phyloP scores from a whole-genome alignment of 2,113 vertebrate species.

The Planiliza haematocheilus region DNA sequence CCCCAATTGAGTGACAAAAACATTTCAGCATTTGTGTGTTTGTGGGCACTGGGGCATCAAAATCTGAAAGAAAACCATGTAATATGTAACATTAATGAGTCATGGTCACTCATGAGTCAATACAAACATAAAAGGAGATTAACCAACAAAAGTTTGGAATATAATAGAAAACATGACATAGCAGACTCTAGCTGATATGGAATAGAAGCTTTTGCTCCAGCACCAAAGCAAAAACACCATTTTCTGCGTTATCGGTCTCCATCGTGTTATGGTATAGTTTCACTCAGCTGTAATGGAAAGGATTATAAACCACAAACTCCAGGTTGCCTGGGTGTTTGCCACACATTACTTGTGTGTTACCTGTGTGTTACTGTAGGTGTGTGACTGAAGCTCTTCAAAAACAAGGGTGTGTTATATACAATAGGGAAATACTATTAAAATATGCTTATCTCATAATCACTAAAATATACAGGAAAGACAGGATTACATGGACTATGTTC shows the following conservation, averaged over 20 bases:
- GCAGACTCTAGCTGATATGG: background rate
- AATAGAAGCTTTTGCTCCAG: conserved; percentile 2
- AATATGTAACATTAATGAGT: background rate
- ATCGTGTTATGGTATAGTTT: conserved; percentile 12
- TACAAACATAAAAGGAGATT: background rate
- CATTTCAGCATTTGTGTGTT: background rate
- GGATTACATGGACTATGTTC: background rate
- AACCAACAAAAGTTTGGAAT: conserved; percentile 7
- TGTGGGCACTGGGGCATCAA: background rate
- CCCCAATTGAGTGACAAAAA: background rate
- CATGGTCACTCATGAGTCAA: fast-evolving
- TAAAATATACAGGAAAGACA: conserved; percentile 10
- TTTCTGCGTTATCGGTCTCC: background rate
- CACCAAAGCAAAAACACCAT: background rate
- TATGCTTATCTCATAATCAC: background rate
- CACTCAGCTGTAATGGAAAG: conserved; percentile 11
- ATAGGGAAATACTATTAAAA: background rate
- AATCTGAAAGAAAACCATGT: background rate
- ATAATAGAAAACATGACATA: background rate
- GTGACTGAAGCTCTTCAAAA: background rate
- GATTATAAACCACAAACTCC: background rate
- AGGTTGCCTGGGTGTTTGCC: background rate
- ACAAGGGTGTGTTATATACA: conserved; percentile 14
- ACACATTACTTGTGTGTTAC: no score
- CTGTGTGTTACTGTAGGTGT: background rate